A percentile compares a stretch with the other conserved stretches of the same genome.
Evolutionary conservation across 2,113 vertebrate species (phyloP).

Genomic region (Xiphophorus couchianus): DNA sequence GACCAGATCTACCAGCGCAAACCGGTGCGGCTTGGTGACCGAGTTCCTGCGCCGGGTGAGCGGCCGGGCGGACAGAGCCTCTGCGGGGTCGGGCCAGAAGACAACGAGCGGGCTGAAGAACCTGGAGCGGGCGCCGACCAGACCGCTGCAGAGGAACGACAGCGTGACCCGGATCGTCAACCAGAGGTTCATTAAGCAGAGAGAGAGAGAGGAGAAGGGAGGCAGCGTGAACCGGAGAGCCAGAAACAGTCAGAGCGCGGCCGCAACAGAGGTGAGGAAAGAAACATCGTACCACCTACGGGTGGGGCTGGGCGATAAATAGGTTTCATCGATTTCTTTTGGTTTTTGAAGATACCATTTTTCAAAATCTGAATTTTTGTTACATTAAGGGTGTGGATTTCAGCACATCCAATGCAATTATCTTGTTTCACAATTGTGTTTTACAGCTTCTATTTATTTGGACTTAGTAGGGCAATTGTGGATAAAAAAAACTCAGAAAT

Average conservation of each 20-base stretch:
- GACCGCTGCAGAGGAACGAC: constrained; percentile 79
- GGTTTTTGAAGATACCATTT: no score
- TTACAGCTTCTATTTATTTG: no score
- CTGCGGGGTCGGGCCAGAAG: constrained; percentile 64
- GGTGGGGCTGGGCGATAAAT: no score
- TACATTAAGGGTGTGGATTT: no score
- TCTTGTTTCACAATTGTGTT: no score
- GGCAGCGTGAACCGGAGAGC: constrained; percentile 49
- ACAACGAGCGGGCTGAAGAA: constrained; percentile 73
- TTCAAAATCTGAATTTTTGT: no score
- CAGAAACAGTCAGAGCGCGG: constrained; percentile 72
- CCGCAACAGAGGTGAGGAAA: constrained; percentile 83
- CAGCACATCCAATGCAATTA: no score
- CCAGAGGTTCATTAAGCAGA: constrained; percentile 89
- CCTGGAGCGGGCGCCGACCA: constrained; percentile 64
- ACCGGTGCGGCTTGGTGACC: constrained; percentile 91
- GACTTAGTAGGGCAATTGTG: no score
- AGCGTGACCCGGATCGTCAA: constrained; percentile 86
- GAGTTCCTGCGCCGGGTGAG: constrained; percentile 95
- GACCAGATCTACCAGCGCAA: constrained; percentile 76
- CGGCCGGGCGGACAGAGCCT: constrained; percentile 86
- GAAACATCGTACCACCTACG: not conserved
- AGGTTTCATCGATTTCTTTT: no score
- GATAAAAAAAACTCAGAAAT: no score
- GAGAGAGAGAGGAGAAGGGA: constrained; percentile 75